phyloP scores from a whole-genome alignment of 2,888 invertebrate species.

The Cantharis flavilabris region DNA sequence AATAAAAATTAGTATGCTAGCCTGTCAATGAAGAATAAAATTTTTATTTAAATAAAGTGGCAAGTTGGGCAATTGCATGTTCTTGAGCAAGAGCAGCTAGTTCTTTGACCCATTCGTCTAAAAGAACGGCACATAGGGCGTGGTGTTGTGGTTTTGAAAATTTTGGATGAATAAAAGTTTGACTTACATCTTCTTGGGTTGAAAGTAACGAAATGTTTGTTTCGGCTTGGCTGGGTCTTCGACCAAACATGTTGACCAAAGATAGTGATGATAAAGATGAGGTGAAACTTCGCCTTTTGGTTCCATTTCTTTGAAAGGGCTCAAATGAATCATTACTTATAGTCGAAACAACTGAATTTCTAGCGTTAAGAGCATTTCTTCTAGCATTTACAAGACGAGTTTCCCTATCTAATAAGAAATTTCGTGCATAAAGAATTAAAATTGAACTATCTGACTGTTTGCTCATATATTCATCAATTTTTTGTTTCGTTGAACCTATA shows the following conservation, averaged over 20 bases:
- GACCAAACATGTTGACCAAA: constrained; percentile 50
- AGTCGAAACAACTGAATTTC: constrained; percentile 39
- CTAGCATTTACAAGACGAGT: constrained; percentile 73
- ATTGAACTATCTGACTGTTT: constrained; percentile 64
- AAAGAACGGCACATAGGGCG: constrained; percentile 81
- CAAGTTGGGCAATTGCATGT: constrained; percentile 74
- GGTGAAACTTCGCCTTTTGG: constrained; percentile 77
- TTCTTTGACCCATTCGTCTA: constrained; percentile 96
- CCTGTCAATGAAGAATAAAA: not conserved
- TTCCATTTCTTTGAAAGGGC: constrained; percentile 67
- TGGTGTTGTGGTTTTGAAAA: constrained; percentile 62
- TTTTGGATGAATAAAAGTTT: constrained; percentile 48
- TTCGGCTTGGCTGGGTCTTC: constrained; percentile 60
- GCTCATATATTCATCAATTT: constrained; percentile 78
- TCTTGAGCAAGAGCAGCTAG: constrained; percentile 93
- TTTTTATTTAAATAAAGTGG: constrained; percentile 50
- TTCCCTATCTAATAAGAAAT: constrained; percentile 79
- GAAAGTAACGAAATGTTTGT: constrained; percentile 40
- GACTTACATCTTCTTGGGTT: constrained; percentile 42
- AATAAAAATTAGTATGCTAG: not conserved
- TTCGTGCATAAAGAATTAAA: constrained; percentile 76
- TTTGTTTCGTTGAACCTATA: constrained; percentile 79
- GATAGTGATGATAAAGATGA: constrained; percentile 78
- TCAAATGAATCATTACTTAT: constrained; percentile 44
- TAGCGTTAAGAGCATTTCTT: constrained; percentile 62